These are phyloP conservation scores for Suncus etruscus DNA, from an alignment of 2,113 vertebrate genomes.

Conservation along the genomic window DNA sequence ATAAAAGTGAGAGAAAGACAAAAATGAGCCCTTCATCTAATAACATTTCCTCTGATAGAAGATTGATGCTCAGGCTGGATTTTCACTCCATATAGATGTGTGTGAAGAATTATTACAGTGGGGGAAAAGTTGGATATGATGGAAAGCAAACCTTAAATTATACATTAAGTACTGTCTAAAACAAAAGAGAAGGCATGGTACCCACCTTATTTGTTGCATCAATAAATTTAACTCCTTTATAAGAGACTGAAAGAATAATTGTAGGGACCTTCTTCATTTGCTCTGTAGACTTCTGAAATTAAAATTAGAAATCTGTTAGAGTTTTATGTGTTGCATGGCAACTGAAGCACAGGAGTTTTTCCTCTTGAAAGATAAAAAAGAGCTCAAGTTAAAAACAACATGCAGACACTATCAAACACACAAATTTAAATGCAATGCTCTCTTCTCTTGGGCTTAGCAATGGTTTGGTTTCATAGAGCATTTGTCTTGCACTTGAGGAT, in stretches of 20 bases:
- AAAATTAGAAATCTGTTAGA: conserved; percentile 83
- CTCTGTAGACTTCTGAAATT: conserved; percentile 97
- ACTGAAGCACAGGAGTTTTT: conserved; percentile 56
- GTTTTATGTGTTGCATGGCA: conserved; percentile 55
- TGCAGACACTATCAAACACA: background rate
- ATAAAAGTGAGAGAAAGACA: background rate
- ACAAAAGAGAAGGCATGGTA: background rate
- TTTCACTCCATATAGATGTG: background rate
- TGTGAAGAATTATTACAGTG: background rate
- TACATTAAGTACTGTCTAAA: background rate
- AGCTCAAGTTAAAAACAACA: conserved; percentile 67
- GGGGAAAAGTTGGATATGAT: background rate
- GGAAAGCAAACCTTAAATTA: background rate
- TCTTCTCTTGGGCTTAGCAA: conserved; percentile 49
- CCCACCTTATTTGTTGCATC: conserved; percentile 99
- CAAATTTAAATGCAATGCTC: conserved; percentile 63
- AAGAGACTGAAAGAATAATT: conserved; percentile 98
- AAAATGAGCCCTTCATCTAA: background rate
- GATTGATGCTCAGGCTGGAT: background rate
- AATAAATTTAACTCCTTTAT: conserved; percentile 99
- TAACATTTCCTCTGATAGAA: background rate
- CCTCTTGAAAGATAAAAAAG: conserved; percentile 68
- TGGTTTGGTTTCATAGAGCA: conserved; percentile 60
- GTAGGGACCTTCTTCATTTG: conserved; percentile 99
- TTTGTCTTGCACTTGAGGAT: conserved; percentile 54